Evolutionary conservation across 2,797 vertebrate species (phyloP).

Genomic region (Acipenser transmontanus): DNA sequence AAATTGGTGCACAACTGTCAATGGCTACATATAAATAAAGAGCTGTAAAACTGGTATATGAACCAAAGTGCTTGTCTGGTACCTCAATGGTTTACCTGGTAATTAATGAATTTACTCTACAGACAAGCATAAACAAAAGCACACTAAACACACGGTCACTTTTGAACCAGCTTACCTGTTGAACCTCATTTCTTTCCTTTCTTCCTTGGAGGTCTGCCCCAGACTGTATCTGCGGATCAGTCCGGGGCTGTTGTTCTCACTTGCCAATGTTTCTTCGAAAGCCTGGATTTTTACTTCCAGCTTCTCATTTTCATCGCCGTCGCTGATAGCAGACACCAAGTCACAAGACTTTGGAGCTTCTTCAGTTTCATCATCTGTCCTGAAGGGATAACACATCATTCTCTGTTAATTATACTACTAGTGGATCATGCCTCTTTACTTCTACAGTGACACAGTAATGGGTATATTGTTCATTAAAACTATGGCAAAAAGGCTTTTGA

Average conservation of each 20-base stretch:
- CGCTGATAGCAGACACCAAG: slow-evolving; percentile 33
- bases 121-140: not conserved
- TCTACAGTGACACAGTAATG: no score
- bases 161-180: slow-evolving; percentile 65
- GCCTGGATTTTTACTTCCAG: slow-evolving; percentile 73
- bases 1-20: no score
- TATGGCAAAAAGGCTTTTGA: no score
- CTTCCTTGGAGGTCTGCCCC: slow-evolving; percentile 65
- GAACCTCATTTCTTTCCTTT: slow-evolving; percentile 75
- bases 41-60: no score
- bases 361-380: slow-evolving; percentile 43
- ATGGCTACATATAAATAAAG: no score
- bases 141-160: not conserved
- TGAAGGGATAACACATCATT: slow-evolving; percentile 33
- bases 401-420: not conserved
- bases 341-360: slow-evolving; percentile 35
- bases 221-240: slow-evolving; percentile 70
- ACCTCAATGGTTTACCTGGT: no score
- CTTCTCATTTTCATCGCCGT: slow-evolving; percentile 51
- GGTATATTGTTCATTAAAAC: no score
- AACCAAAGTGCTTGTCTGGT: no score
- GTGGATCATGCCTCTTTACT: no score
- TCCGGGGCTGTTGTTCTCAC: slow-evolving; percentile 45
- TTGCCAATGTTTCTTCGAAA: slow-evolving; percentile 66
- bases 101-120: not conserved